Base-by-base conservation (phyloP, 1,140 invertebrate genomes). In the Brachionus angularis region DNA sequence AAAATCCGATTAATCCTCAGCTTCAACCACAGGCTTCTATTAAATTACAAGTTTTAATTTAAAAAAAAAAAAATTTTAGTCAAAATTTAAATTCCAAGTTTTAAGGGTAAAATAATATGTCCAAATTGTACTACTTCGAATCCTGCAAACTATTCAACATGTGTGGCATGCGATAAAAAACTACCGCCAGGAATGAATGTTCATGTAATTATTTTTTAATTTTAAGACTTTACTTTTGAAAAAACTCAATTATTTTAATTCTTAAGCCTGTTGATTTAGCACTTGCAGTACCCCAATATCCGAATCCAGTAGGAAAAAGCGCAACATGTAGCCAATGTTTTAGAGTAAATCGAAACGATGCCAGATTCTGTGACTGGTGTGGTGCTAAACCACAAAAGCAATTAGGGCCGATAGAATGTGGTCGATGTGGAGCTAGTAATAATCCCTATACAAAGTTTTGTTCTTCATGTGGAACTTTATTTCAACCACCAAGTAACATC, bases 311-410 rank as follows among this genome's bases (percentile, higher is more conserved):
- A 18, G 74, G 73, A 50, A 74, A 73, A 25, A 73, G 75, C 55
- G 25, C 75, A 14, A 75, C 73, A 50, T 79, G 77, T 73, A 74
- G 74, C 16, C 77, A 78, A 64, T 79, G 78, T 77, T 73, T 71
- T 36, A 73, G 78, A 16, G 73, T 77, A 7, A 79, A 79, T 67
- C 77, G 76, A 67, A 73, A 74, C 8, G 77, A 79, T 67, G 78
- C 78, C 14, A 58, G 78, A 61, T 79, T 77, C 71, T 79, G 78
- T 74, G 78, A 79, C 62, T 79, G 78, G 78, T 79, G 78, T 73
- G 77, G 78, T 61, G 69, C 75, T 12, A 78, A 79, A 36, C 52
- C 39, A 12, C 42, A 58, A 31, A 52, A 31, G 21, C 49, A 29
- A 31, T 23, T 23, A 50, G 33, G 25, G 18, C 72, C 34, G 18